These are phyloP conservation scores for Syngnathus typhle DNA, from an alignment of 2,113 vertebrate genomes.

Conservation along the genomic window DNA sequence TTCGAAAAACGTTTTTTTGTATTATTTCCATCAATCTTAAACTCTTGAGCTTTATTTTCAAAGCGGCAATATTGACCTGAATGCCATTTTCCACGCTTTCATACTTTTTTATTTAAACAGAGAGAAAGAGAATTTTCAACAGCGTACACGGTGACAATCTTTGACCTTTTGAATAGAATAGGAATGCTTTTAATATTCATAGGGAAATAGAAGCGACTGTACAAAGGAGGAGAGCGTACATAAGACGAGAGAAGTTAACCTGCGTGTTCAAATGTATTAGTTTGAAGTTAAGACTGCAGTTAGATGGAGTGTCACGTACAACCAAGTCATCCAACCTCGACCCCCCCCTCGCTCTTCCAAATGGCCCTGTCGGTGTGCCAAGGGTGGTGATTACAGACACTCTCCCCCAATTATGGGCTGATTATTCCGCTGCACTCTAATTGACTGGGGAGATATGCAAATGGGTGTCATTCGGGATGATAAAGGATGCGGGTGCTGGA, in stretches of 20 bases:
- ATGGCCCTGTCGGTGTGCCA: slow-evolving; percentile 90
- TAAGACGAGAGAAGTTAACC: slow-evolving; percentile 38
- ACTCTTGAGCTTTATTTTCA: slow-evolving; percentile 21
- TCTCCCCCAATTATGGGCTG: slow-evolving; percentile 99
- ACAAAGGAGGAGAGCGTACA: slow-evolving; percentile 15
- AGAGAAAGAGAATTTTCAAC: slow-evolving; percentile 25
- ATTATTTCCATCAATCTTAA: slow-evolving; percentile 17
- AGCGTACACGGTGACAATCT: slow-evolving; percentile 10
- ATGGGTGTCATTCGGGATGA: slow-evolving; percentile 99
- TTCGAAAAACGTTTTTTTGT: no score
- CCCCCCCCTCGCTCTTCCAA: slow-evolving; percentile 39
- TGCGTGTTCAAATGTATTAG: slow-evolving; percentile 52
- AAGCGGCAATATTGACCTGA: slow-evolving; percentile 26
- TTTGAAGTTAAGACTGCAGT: slow-evolving; percentile 56
- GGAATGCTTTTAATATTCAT: slow-evolving; percentile 3
- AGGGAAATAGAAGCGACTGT: slow-evolving; percentile 7
- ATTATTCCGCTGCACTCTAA: slow-evolving; percentile 98
- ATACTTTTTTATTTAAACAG: slow-evolving; percentile 30
- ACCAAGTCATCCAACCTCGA: slow-evolving; percentile 23
- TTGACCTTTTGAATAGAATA: slow-evolving; percentile 30
- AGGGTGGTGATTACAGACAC: slow-evolving; percentile 97
- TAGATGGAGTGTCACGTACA: slow-evolving; percentile 42
- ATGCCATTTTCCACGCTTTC: slow-evolving; percentile 26
- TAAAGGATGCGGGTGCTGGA: slow-evolving; percentile 95
- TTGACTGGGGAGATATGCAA: slow-evolving; percentile 99